Conservation (phyloP, 2,888 invertebrate species). For the Ariolimax columbianus region DNA sequence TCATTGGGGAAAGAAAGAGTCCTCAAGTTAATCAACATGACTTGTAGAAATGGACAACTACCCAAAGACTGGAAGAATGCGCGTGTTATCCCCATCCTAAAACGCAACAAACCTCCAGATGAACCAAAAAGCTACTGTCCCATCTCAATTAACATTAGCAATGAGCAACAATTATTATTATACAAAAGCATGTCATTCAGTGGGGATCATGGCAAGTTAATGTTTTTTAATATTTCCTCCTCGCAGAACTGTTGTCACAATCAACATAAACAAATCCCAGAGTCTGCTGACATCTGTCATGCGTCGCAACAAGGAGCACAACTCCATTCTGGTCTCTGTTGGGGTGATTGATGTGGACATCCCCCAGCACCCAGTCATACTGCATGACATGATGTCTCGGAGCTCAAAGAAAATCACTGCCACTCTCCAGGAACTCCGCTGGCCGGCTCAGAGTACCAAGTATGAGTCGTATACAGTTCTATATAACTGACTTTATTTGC, state of each 20-base stretch:
- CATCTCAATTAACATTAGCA: too few relatives aligned
- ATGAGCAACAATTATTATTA: too few relatives aligned
- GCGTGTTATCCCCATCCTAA: too few relatives aligned
- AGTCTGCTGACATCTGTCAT: constrained; percentile 92
- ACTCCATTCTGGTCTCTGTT: constrained; percentile 89
- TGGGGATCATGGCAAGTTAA: too few relatives aligned
- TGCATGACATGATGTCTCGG: constrained; percentile 96
- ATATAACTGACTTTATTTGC: too few relatives aligned
- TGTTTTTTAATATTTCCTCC: constrained; percentile 9
- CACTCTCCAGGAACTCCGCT: constrained; percentile 87
- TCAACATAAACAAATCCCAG: constrained; percentile 94
- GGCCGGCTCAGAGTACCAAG: constrained; percentile 58
- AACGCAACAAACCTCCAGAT: too few relatives aligned
- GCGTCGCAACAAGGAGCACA: constrained; percentile 85
- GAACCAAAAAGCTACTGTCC: too few relatives aligned
- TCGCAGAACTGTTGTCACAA: constrained; percentile 91
- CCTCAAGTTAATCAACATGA: too few relatives aligned
- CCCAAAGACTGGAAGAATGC: too few relatives aligned
- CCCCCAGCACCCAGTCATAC: constrained; percentile 97
- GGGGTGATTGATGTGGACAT: constrained; percentile 95
- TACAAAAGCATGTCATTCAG: too few relatives aligned
- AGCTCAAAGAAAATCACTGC: constrained; percentile 94
- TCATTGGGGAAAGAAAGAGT: too few relatives aligned
- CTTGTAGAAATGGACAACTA: too few relatives aligned
- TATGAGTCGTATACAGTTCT: not conserved